Conservation (phyloP, 2,888 invertebrate species). For the Chrysomela aeneicollis region DNA sequence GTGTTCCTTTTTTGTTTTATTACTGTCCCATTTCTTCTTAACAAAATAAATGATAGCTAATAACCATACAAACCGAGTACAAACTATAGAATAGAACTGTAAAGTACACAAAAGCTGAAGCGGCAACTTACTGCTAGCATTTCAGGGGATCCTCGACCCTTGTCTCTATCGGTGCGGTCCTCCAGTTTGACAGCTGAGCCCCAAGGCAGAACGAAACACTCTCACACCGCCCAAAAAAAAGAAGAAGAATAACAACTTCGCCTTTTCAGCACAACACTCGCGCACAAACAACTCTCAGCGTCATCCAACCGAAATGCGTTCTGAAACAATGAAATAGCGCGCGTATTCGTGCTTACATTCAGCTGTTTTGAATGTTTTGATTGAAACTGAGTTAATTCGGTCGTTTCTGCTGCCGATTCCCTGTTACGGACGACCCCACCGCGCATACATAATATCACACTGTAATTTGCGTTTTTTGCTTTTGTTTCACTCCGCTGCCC, state of each 20-base stretch:
- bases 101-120: background rate
- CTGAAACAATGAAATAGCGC: constrained; percentile 35
- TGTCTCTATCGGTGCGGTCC: constrained; percentile 60
- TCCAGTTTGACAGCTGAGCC: constrained; percentile 57
- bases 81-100: too few species aligned
- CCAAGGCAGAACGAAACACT: constrained; percentile 40
- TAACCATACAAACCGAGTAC: too few species aligned
- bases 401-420: constrained; percentile 58
- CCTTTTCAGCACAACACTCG: constrained; percentile 39
- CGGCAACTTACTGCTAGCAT: constrained; percentile 60
- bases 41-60: too few species aligned
- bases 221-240: constrained; percentile 28
- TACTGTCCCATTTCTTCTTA: too few species aligned
- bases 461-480: constrained; percentile 62
- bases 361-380: constrained; percentile 63
- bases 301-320: constrained; percentile 30
- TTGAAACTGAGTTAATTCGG: constrained; percentile 63
- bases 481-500: constrained; percentile 60
- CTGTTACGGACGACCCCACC: constrained; percentile 58
- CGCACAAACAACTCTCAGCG: constrained; percentile 36
- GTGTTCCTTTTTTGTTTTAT: too few species aligned
- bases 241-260: constrained; percentile 15
- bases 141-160: constrained; percentile 62
- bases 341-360: constrained; percentile 53
- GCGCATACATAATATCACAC: constrained; percentile 60